Evolutionary conservation across 2,888 invertebrate genomes (phyloP).

Genomic region (Penaeus monodon): DNA sequence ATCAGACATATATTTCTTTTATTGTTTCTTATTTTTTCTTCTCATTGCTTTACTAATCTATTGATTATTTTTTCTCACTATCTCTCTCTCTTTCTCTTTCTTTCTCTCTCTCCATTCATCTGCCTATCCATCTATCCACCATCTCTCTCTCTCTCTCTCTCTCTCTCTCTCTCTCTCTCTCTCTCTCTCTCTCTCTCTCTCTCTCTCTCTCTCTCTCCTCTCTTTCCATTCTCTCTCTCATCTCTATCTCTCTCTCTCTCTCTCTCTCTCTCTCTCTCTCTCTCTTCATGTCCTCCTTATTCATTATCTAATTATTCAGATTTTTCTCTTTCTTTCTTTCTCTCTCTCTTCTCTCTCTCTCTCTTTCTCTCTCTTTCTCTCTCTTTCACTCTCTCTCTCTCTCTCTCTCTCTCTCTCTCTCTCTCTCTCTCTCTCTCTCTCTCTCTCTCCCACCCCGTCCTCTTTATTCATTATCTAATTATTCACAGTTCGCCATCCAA

Average conservation of each 20-base stretch:
- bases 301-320: too few species aligned
- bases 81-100: too few species aligned
- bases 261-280: too few species aligned
- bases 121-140: not conserved
- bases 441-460: not conserved
- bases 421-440: not conserved
- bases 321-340: not conserved
- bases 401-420: constrained; percentile 3
- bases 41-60: too few species aligned
- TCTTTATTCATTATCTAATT: not conserved
- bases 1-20: too few species aligned
- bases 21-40: too few species aligned
- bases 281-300: too few species aligned
- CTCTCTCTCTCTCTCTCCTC: not conserved
- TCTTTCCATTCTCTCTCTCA: too few species aligned
- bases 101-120: too few species aligned
- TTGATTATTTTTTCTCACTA: too few species aligned
- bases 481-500: too few species aligned
- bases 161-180: constrained; percentile 11
- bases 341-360: constrained; percentile 10
- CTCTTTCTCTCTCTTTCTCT: not conserved
- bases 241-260: too few species aligned
- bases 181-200: constrained; percentile 11
- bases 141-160: constrained; percentile 6
- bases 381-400: constrained; percentile 2